Evolutionary conservation across 1,140 invertebrate species (phyloP).

Genomic region (Galleria mellonella): DNA sequence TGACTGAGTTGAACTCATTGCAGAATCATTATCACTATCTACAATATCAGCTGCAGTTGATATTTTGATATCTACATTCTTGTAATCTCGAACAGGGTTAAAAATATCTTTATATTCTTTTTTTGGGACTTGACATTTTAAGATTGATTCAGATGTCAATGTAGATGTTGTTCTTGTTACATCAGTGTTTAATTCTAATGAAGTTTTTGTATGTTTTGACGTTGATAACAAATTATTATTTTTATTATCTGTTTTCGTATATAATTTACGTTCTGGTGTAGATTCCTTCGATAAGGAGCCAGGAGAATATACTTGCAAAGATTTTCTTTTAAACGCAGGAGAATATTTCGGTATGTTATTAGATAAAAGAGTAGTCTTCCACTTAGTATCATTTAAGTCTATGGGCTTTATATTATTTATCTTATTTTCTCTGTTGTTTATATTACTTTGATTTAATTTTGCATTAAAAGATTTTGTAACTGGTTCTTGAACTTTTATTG

Average conservation of each 20-base stretch:
- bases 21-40: conserved; percentile 91
- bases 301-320: conserved; percentile 78
- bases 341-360: conserved; percentile 86
- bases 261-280: conserved; percentile 53
- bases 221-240: conserved; percentile 30
- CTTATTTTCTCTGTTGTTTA: conserved; percentile 27
- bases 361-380: conserved; percentile 69
- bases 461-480: conserved; percentile 43
- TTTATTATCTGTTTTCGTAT: conserved; percentile 46
- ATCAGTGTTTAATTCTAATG: conserved; percentile 33
- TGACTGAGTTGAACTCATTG: conserved; percentile 84
- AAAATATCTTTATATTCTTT: conserved; percentile 43
- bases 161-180: conserved; percentile 6
- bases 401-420: conserved; percentile 27
- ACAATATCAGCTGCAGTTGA: conserved; percentile 71
- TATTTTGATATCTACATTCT: conserved; percentile 60
- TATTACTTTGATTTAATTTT: conserved; percentile 34
- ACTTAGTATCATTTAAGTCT: conserved; percentile 60
- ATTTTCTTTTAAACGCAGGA: conserved; percentile 87
- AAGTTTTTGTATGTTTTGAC: conserved; percentile 54
- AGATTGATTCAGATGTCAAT: conserved; percentile 20
- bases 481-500: conserved; percentile 83
- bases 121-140: conserved; percentile 17
- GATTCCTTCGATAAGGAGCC: conserved; percentile 61
- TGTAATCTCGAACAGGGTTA: conserved; percentile 39